Evolutionary conservation across 2,113 vertebrate species (phyloP).

Genomic region (Xiphorhynchus elegans): DNA sequence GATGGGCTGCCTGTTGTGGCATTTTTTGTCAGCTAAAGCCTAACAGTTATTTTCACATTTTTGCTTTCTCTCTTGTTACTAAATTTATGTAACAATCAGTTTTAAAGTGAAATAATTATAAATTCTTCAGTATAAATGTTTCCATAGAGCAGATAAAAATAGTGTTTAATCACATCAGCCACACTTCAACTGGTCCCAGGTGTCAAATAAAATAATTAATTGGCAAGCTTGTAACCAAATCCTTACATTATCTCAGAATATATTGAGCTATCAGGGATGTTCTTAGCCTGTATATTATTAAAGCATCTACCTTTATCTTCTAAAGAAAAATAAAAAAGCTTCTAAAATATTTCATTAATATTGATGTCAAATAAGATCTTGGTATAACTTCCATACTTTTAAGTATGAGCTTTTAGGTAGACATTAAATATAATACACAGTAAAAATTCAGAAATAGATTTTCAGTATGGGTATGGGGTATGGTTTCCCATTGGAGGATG

Average conservation of each 20-base stretch:
- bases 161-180: slow-evolving; percentile 23
- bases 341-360: slow-evolving; percentile 7
- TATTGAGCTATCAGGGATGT: background rate
- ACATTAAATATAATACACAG: background rate
- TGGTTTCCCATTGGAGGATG: background rate
- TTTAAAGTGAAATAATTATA: background rate
- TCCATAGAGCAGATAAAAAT: slow-evolving; percentile 12
- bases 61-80: background rate
- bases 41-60: background rate
- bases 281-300: background rate
- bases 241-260: background rate
- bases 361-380: background rate
- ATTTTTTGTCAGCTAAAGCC: slow-evolving; percentile 14
- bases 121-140: background rate
- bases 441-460: background rate
- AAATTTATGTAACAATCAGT: background rate
- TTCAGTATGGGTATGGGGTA: background rate
- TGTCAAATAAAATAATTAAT: slow-evolving; percentile 48
- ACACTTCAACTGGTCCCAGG: background rate
- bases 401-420: background rate
- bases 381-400: background rate
- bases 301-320: background rate
- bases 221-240: background rate
- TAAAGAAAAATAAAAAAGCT: background rate
- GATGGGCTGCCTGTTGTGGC: background rate